These are phyloP conservation scores for Gryllus longicercus DNA, from an alignment of 2,888 invertebrate species.

Conservation along the genomic window DNA sequence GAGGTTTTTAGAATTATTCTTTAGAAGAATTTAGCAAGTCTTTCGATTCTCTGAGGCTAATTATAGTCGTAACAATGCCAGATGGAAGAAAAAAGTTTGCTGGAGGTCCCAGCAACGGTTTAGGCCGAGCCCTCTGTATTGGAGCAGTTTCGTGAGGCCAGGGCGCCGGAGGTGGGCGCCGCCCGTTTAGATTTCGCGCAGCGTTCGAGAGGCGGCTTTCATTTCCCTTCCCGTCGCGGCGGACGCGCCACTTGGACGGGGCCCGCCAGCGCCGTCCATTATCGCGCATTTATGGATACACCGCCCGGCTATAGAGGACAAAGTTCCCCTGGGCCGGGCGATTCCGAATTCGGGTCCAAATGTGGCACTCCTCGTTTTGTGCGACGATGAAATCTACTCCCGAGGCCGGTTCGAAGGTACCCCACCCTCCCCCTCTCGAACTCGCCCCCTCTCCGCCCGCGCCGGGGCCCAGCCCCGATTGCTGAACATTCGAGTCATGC, in stretches of 20 bases:
- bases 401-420: conserved; percentile 1
- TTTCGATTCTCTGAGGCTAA: too few species aligned
- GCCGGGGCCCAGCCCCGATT: not conserved
- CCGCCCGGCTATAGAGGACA: conserved; percentile 11
- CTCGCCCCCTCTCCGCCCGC: too few species aligned
- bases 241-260: not conserved
- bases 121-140: too few species aligned
- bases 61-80: too few species aligned
- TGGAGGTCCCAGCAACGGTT: too few species aligned
- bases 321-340: not conserved
- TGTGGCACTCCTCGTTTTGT: conserved; percentile 10
- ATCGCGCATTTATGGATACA: conserved; percentile 17
- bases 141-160: too few species aligned
- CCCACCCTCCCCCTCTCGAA: not conserved
- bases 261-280: not conserved
- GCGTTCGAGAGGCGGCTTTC: conserved; percentile 2
- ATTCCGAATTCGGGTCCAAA: conserved; percentile 17
- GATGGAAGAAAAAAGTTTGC: too few species aligned
- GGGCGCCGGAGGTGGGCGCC: too few species aligned
- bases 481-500: conserved; percentile 8
- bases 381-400: conserved; percentile 17
- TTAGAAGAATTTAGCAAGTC: too few species aligned
- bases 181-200: not conserved
- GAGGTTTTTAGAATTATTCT: too few species aligned
- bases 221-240: not conserved